Conservation (phyloP, 2,888 invertebrate genomes). For the Sussaba pulchella region DNA sequence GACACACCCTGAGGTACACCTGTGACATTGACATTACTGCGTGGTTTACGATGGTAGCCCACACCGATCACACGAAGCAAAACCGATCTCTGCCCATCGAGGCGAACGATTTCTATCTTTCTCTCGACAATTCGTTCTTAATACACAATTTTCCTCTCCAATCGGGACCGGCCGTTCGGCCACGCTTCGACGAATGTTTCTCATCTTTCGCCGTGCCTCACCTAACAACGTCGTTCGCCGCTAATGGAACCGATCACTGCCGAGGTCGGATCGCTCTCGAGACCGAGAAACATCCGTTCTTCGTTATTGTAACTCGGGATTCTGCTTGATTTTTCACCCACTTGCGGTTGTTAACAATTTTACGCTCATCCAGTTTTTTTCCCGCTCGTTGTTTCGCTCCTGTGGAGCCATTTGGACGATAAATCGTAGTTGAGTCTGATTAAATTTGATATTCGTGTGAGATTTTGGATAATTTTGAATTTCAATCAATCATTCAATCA, state of each 20-base stretch:
- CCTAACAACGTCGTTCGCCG: neutral
- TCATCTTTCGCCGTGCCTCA: slow-evolving; percentile 22
- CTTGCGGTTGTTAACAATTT: too few species aligned
- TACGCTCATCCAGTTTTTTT: too few species aligned
- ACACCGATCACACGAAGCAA: slow-evolving; percentile 15
- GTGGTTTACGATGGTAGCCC: slow-evolving; percentile 46
- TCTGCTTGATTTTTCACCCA: too few species aligned
- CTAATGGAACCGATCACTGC: slow-evolving; percentile 18
- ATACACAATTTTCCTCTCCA: neutral
- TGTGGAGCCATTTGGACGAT: too few species aligned
- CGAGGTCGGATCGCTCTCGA: slow-evolving; percentile 17
- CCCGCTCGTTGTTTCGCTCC: too few species aligned
- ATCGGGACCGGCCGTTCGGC: slow-evolving; percentile 1
- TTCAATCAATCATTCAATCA: too few species aligned
- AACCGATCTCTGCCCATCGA: neutral
- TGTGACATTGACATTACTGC: slow-evolving; percentile 79
- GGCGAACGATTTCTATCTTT: slow-evolving; percentile 31
- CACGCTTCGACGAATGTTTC: slow-evolving; percentile 37
- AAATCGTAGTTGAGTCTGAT: too few species aligned
- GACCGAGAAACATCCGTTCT: too few species aligned
- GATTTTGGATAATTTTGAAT: too few species aligned
- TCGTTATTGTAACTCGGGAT: neutral
- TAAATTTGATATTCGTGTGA: too few species aligned
- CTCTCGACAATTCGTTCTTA: slow-evolving; percentile 19
- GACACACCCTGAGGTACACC: slow-evolving; percentile 75